Base-by-base conservation (phyloP, 2,888 invertebrate genomes). In the Helleia helle region DNA sequence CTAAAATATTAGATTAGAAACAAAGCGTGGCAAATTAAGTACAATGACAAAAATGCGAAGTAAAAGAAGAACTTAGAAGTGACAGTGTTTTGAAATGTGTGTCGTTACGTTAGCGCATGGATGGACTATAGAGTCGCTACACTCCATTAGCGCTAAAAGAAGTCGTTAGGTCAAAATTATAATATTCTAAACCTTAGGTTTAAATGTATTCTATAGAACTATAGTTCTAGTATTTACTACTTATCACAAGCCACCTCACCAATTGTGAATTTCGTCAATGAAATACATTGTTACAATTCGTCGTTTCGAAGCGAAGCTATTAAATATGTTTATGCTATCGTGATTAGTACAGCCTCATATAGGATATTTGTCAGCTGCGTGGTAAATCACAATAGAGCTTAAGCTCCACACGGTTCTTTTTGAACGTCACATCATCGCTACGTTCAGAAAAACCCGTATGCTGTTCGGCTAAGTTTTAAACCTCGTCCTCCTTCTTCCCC, bases 401-500 rank as follows among this genome's bases (percentile, higher is more conserved):
- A 30, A 30, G 30, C 12, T 34, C 31, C 22, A 13, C 28, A 13
- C n/a, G 3, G 14, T 14, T 29, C 9, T 34, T 18, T 34, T 8
- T 12, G 31, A 18, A 12, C 31, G 27, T 7, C 22, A 6, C 5
- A 22, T 7, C 28, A 12, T 12, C 18, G 31, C 31, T 17, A 18
- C 28, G 28, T 42, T 42, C 36, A 42, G 31, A 39, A 42, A 38
- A 34, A 34, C 12, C 34, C 22, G 22, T 8, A 12, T 34, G 12
- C 18, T 13, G 4, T 29, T n/a, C 14, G 12, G 22, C 9, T 9
- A 11, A 14, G 2, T 9, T 11, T 40, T 34, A 84, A 55, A 84
- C 88, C 59, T 87, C 87, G 55, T 88, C 88, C 57, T 88, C 89
- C 56, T 85, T 88, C 59, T 90, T 91, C 51, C 92, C 91, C 93